A percentile compares a stretch with the other conserved stretches of the same genome.
Evolutionary conservation across 2,888 invertebrate species (phyloP).

Genomic region (Andrena chrysosceles): DNA sequence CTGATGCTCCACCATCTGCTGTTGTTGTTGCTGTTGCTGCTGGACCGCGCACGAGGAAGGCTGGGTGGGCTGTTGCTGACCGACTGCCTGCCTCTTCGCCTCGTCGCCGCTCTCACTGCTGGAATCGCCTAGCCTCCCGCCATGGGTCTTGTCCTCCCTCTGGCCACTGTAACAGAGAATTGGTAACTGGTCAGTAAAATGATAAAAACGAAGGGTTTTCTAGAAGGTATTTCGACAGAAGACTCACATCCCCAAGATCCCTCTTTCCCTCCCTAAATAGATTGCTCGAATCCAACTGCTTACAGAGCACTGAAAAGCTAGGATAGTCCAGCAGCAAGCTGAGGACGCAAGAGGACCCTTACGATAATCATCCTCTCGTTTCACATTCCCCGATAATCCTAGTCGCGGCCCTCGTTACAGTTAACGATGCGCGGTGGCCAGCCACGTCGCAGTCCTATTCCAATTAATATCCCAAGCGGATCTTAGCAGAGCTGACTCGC

Average conservation of each 20-base stretch:
- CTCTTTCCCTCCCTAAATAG: too few relatives aligned
- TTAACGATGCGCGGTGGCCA: slow-evolving; percentile 12
- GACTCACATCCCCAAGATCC: too few relatives aligned
- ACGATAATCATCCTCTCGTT: neutral
- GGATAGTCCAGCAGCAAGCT: neutral
- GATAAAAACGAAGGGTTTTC: neutral
- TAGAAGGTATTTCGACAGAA: too few relatives aligned
- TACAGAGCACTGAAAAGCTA: too few relatives aligned
- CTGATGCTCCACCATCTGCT: slow-evolving; percentile 78
- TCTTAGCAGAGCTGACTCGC: neutral
- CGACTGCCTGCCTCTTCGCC: slow-evolving; percentile 77
- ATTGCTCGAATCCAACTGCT: too few relatives aligned
- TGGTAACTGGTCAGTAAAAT: neutral
- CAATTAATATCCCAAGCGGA: slow-evolving; percentile 39
- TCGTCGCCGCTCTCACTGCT: slow-evolving; percentile 84
- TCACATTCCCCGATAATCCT: slow-evolving; percentile 6
- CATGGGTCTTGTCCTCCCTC: slow-evolving; percentile 82
- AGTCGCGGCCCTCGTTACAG: slow-evolving; percentile 2
- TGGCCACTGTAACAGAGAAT: slow-evolving; percentile 78
- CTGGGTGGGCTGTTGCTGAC: slow-evolving; percentile 70
- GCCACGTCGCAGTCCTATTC: neutral
- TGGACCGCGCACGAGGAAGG: slow-evolving; percentile 72
- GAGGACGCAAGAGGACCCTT: neutral
- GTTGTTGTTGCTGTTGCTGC: slow-evolving; percentile 72
- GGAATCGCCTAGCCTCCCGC: slow-evolving; percentile 79